Conservation (phyloP, 2,888 invertebrate species). For the Drosophila incognita region DNA sequence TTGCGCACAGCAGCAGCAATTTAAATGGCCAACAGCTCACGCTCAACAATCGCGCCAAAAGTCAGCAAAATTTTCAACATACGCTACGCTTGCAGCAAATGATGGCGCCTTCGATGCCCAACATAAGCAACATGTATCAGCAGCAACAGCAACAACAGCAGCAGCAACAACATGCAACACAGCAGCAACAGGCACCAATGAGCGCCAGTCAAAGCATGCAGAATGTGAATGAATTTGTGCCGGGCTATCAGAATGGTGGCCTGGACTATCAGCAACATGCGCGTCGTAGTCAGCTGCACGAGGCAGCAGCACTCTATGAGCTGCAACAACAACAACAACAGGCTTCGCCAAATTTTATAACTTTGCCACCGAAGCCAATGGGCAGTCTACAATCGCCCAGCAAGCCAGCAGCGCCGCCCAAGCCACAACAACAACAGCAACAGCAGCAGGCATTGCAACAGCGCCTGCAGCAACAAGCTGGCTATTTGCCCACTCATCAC, state of each 20-base stretch:
- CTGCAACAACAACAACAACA: conserved; percentile 81
- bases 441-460: conserved; percentile 44
- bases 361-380: conserved; percentile 79
- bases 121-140: conserved; percentile 83
- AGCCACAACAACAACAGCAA: conserved; percentile 64
- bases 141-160: conserved; percentile 76
- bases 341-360: conserved; percentile 83
- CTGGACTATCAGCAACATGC: conserved; percentile 70
- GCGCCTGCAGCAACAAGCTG: conserved; percentile 45
- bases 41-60: conserved; percentile 80
- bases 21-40: conserved; percentile 77
- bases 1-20: conserved; percentile 83
- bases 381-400: conserved; percentile 80
- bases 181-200: conserved; percentile 63
- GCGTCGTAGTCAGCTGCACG: conserved; percentile 85
- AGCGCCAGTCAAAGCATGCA: conserved; percentile 85
- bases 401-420: conserved; percentile 81
- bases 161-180: conserved; percentile 62
- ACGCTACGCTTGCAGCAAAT: conserved; percentile 84
- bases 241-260: conserved; percentile 71
- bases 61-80: conserved; percentile 82
- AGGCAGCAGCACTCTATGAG: conserved; percentile 86
- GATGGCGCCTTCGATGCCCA: conserved; percentile 85
- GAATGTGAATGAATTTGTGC: conserved; percentile 81
- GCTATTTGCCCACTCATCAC: conserved; percentile 49